Base-by-base conservation (phyloP, 2,888 invertebrate species). In the Drosophila neotestacea region DNA sequence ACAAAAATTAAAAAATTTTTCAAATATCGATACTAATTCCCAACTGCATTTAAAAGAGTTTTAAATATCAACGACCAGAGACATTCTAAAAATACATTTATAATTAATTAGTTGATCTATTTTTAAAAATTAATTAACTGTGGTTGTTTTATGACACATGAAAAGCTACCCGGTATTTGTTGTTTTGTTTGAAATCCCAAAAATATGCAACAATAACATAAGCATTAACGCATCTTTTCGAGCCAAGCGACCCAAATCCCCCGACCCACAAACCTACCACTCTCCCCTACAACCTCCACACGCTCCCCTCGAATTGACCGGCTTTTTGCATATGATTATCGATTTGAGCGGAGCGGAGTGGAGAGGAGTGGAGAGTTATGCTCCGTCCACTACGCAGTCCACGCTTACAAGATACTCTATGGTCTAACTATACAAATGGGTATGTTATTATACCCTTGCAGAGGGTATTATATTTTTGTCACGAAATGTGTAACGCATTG, bases 311-410 rank as follows among this genome's bases (percentile, higher is more conserved):
- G 65, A 70, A 73, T 70, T 80, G 75, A 82, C 88, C 86, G 81
- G 86, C 86, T 83, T 88, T 86, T 86, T 88, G 88, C 88, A 89
- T 86, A 88, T 65, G 73, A 86, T 86, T 89, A 89, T 83, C 81
- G 84, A 77, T 80, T 70, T 69, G 70, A 71, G 68, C 60, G 62
- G 44, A 51, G 63, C 55, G 3, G 22, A 22, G 22, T 3, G 3
- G 22, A 22, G 22, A 2, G 22, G 2, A 22, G 22, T 22, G 22
- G 22, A 22, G 16, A 16, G 72, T 44, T 55, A 55, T 55, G 55
- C 44, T 44, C 0, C 16, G 16, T 32, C 54, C 62, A 77, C 70
- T 56, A 41, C 41, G 64, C 46, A 61, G 54, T 54, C 61, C 63
- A 51, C 61, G 60, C 39, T 58, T 60, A 27, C 30, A 0, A 46